A percentile compares a stretch with the other conserved stretches of the same genome.
Evolutionary conservation across 2,797 vertebrate species (phyloP).

Genomic region (Geotrypetes seraphini): DNA sequence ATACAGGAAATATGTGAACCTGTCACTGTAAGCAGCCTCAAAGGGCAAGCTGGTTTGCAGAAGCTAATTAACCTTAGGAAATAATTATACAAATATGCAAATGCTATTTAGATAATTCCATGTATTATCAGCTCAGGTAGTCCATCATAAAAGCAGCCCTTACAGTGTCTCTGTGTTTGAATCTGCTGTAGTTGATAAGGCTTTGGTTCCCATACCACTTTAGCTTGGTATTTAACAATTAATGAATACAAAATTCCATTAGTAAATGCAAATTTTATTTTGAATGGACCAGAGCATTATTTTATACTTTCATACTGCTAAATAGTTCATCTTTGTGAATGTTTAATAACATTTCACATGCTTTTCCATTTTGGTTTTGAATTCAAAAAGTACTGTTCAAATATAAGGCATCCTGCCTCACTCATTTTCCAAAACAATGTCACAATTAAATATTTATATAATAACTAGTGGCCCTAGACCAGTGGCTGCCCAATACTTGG

Average conservation of each 20-base stretch:
- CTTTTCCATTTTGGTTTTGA: constrained; percentile 12
- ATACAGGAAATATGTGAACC: constrained; percentile 66
- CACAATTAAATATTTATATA: too few relatives aligned
- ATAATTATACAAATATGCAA: constrained; percentile 98
- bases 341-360: constrained; percentile 15
- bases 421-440: not conserved
- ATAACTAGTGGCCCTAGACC: too few relatives aligned
- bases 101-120: constrained; percentile 90
- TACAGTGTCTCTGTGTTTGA: constrained; percentile 47
- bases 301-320: constrained; percentile 21
- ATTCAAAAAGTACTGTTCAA: not conserved
- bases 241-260: constrained; percentile 41
- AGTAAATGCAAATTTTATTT: constrained; percentile 36
- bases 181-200: constrained; percentile 60
- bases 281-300: constrained; percentile 16
- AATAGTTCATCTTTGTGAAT: constrained; percentile 26
- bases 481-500: too few relatives aligned
- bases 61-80: constrained; percentile 97
- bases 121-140: constrained; percentile 78
- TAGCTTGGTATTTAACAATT: constrained; percentile 47
- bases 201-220: constrained; percentile 46
- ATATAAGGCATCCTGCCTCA: constrained; percentile 7
- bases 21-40: constrained; percentile 85
- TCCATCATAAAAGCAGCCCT: constrained; percentile 75
- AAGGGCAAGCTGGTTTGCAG: constrained; percentile 76